phyloP scores from a whole-genome alignment of 2,113 vertebrate species.

The Pygoscelis adeliae region DNA sequence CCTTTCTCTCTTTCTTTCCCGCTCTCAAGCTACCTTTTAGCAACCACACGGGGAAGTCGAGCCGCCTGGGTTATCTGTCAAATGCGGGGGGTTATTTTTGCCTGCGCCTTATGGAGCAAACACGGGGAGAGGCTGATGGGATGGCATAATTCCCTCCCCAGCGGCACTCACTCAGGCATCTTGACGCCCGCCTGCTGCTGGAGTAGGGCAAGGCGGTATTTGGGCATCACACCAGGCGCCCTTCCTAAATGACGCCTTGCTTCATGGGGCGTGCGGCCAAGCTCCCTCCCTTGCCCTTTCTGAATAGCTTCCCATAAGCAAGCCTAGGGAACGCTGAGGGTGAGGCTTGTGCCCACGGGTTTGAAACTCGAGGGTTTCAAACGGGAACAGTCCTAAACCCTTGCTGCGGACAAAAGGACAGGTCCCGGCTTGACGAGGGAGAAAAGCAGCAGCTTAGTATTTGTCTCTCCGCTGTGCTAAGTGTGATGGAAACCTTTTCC shows the following conservation, averaged over 20 bases:
- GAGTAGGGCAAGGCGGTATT: background rate
- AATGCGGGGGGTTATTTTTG: background rate
- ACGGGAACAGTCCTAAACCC: background rate
- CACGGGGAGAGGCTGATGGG: background rate
- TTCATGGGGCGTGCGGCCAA: background rate
- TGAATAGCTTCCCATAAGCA: background rate
- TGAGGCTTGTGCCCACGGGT: background rate
- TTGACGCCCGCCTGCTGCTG: background rate
- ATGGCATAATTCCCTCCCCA: background rate
- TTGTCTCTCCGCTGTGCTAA: background rate
- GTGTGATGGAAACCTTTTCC: conserved; percentile 7
- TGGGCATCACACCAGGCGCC: background rate
- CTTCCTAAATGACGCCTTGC: background rate
- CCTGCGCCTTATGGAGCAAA: background rate
- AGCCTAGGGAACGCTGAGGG: background rate
- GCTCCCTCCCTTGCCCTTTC: background rate
- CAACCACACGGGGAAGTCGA: background rate
- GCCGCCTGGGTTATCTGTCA: background rate
- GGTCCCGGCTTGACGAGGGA: background rate
- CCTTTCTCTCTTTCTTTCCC: background rate
- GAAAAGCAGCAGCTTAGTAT: background rate
- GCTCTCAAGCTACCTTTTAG: background rate
- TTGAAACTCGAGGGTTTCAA: background rate
- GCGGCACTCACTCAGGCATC: background rate
- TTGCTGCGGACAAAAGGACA: background rate